Evolutionary conservation across 2,888 invertebrate species (phyloP).

Genomic region (Drosophila demipolita): DNA sequence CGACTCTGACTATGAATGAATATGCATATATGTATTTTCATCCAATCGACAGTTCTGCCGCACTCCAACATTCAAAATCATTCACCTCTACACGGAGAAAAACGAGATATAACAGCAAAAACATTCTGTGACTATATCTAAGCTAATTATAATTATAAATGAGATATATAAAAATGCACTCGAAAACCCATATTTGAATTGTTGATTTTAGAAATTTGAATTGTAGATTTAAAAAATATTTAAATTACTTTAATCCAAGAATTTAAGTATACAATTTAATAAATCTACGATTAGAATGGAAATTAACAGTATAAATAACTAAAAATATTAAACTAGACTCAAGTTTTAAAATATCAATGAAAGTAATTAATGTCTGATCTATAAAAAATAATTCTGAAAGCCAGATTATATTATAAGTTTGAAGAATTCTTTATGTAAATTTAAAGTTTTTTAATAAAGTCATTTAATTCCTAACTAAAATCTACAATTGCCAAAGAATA

Average conservation of each 20-base stretch:
- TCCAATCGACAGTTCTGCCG: constrained; percentile 19
- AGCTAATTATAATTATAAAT: neutral
- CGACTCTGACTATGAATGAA: constrained; percentile 16
- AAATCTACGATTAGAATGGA: neutral
- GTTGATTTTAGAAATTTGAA: neutral
- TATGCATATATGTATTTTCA: constrained; percentile 13
- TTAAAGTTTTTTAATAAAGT: neutral
- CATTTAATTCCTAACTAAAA: neutral
- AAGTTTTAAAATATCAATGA: neutral
- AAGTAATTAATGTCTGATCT: neutral
- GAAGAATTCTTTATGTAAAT: neutral
- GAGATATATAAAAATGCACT: neutral
- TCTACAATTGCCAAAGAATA: neutral
- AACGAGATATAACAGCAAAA: neutral
- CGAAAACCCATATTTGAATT: neutral
- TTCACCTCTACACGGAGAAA: neutral
- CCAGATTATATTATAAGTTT: neutral
- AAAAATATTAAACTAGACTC: neutral
- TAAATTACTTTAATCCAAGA: neutral
- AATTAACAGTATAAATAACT: neutral
- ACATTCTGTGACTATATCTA: neutral
- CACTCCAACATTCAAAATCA: constrained; percentile 30
- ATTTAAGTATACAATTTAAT: neutral
- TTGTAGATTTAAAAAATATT: neutral
- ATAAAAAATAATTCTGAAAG: neutral